Evolutionary conservation across 1,140 invertebrate genomes (phyloP).

Genomic region (Aphelinus atriplicis): DNA sequence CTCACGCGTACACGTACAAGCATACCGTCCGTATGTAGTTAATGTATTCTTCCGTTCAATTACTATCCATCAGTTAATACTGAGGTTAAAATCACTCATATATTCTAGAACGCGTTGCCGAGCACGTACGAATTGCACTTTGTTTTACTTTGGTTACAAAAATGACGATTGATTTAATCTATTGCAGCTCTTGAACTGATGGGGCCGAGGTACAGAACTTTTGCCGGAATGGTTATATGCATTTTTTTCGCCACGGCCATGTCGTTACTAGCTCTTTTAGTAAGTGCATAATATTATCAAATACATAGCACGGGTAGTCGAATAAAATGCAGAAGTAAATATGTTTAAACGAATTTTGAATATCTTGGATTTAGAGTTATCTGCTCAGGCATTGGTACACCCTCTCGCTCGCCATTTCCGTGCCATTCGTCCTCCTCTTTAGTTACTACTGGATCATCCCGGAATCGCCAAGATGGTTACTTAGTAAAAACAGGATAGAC

Average conservation of each 20-base stretch:
- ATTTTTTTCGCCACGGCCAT: slow-evolving; percentile 76
- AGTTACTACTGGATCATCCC: slow-evolving; percentile 74
- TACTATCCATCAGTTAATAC: no score
- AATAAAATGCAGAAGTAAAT: no score
- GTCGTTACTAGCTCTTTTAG: slow-evolving; percentile 72
- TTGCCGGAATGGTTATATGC: slow-evolving; percentile 74
- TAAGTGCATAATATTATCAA: slow-evolving; percentile 44
- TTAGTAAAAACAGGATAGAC: slow-evolving; percentile 70
- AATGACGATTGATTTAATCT: slow-evolving; percentile 8
- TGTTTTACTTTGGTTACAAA: slow-evolving; percentile 1
- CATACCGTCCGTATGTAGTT: no score
- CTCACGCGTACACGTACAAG: no score
- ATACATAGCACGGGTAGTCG: neutral
- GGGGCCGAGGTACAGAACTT: slow-evolving; percentile 74
- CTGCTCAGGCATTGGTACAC: slow-evolving; percentile 73
- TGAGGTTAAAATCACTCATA: no score
- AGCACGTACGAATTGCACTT: neutral
- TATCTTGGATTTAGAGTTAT: slow-evolving; percentile 61
- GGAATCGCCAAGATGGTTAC: slow-evolving; percentile 77
- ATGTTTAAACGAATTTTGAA: slow-evolving; percentile 10
- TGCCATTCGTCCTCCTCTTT: slow-evolving; percentile 75
- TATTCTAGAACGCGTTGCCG: neutral
- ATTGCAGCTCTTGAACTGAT: slow-evolving; percentile 72
- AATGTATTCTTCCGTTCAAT: no score
- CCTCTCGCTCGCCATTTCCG: slow-evolving; percentile 74